Evolutionary conservation across 2,113 vertebrate genomes (phyloP).

Genomic region (Arizona elegans): DNA sequence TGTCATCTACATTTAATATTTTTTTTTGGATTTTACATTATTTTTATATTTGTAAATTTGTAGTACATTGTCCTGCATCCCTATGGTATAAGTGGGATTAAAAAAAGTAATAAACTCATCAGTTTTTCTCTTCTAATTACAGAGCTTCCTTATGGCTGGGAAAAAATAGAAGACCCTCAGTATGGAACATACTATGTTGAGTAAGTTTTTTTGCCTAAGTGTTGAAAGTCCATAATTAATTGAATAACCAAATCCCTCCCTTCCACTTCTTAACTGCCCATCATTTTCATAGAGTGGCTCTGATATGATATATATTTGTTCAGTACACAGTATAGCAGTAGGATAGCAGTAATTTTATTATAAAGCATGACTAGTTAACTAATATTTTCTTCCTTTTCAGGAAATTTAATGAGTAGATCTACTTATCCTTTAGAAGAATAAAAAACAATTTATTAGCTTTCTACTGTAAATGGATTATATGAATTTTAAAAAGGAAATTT

Average conservation of each 20-base stretch:
- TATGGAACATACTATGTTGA: conserved; percentile 96
- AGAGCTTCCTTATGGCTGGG: conserved; percentile 99
- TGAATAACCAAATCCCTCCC: neutral
- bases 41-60: neutral
- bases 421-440: neutral
- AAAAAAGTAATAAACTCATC: conserved; percentile 24
- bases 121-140: conserved; percentile 47
- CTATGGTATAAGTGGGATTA: neutral
- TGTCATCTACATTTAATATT: neutral
- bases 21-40: neutral
- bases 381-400: neutral
- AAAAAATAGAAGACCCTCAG: conserved; percentile 96
- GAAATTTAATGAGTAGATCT: neutral
- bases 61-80: neutral
- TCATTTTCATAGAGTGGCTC: neutral
- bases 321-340: neutral
- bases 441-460: neutral
- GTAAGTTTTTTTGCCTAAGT: conserved; percentile 75
- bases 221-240: neutral
- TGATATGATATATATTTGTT: neutral
- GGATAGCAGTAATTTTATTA: neutral
- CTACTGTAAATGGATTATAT: neutral
- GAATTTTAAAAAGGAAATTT: neutral
- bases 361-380: neutral
- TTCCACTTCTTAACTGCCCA: neutral